Evolutionary conservation across 2,888 invertebrate species (phyloP).

Genomic region (Proisotoma minuta): DNA sequence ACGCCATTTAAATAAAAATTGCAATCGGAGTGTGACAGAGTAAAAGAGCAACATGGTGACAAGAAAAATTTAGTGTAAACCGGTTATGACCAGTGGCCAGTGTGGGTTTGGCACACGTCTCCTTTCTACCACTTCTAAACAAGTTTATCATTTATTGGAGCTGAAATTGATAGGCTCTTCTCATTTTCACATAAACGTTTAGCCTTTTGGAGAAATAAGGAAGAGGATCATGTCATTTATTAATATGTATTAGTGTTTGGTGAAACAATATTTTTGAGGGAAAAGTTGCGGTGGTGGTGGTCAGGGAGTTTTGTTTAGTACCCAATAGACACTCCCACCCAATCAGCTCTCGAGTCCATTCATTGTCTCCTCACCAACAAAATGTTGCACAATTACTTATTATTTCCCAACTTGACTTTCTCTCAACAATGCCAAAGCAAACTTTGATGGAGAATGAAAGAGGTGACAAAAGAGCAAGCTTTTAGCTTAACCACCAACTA

Average conservation of each 20-base stretch:
- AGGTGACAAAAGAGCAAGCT: no score
- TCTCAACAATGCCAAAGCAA: no score
- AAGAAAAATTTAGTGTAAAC: slow-evolving; percentile 2
- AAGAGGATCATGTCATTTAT: no score
- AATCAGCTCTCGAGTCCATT: no score
- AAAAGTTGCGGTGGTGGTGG: neutral
- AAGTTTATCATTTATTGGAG: neutral
- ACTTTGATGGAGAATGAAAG: no score
- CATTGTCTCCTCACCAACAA: neutral
- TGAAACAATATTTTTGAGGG: neutral
- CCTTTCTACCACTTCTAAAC: neutral
- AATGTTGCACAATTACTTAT: neutral
- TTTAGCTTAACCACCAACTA: no score
- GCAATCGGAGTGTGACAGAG: neutral
- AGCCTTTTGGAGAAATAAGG: no score
- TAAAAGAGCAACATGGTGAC: slow-evolving; percentile 2
- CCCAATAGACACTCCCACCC: slow-evolving; percentile 16
- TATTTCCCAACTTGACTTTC: no score
- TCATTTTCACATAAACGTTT: no score
- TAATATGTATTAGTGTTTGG: neutral
- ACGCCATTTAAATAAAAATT: neutral
- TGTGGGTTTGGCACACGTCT: neutral
- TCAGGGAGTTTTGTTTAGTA: slow-evolving; percentile 11
- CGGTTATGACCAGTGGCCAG: neutral
- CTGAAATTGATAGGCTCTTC: neutral